These are phyloP conservation scores for Euplexia lucipara DNA, from an alignment of 2,888 invertebrate species.

Conservation along the genomic window DNA sequence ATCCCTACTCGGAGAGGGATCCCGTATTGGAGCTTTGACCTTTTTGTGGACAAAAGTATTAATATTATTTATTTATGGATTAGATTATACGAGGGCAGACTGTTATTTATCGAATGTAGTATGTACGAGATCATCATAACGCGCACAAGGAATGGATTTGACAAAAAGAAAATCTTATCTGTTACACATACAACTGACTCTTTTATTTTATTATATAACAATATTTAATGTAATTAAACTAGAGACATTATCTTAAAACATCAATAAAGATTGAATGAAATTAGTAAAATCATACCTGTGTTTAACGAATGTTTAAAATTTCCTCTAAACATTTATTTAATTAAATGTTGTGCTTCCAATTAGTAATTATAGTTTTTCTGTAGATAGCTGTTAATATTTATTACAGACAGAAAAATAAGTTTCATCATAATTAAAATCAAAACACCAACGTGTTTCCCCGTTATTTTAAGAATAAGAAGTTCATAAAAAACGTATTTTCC, in stretches of 20 bases:
- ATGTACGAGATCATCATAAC: background rate
- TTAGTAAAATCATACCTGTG: too few species aligned
- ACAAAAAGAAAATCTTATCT: too few species aligned
- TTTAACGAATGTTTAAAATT: too few species aligned
- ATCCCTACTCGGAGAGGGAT: constrained; percentile 24
- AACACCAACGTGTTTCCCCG: background rate
- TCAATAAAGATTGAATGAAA: too few species aligned
- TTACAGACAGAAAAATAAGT: too few species aligned
- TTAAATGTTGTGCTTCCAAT: background rate
- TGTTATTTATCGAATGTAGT: background rate
- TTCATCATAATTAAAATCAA: background rate
- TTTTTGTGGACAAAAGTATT: constrained; percentile 26
- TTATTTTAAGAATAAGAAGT: background rate
- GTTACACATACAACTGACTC: too few species aligned
- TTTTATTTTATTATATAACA: too few species aligned
- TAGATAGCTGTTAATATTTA: too few species aligned
- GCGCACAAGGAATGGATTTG: background rate
- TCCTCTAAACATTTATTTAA: too few species aligned
- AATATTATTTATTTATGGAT: constrained; percentile 30
- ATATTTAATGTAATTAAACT: too few species aligned
- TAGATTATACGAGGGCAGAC: constrained; percentile 6
- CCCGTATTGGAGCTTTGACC: constrained; percentile 19
- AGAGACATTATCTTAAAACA: too few species aligned
- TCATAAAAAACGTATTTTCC: constrained; percentile 15
- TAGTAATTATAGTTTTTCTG: too few species aligned